Base-by-base conservation (phyloP, 2,797 vertebrate genomes). In the Coilia nasus region DNA sequence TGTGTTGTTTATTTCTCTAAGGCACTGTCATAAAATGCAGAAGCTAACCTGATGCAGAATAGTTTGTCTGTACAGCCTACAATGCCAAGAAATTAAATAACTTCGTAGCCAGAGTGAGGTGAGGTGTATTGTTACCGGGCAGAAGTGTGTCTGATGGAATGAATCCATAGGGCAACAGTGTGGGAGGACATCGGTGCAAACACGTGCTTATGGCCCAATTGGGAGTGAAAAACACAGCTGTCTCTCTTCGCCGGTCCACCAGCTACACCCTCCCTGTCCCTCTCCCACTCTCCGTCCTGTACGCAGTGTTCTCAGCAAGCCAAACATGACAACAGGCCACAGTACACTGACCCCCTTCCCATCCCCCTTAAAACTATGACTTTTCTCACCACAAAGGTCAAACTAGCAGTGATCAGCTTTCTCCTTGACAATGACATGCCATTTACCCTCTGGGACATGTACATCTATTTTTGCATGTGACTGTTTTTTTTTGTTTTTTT, bases 401-500 rank as follows among this genome's bases (percentile, higher is more conserved):
- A 35, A 83, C 62, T 19, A 21, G 23, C 78, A 46, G 60, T 81
- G 60, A 80, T 31, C 44, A 64, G 83, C 78, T 47, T 82, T 35
- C 78, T 47, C 59, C 57, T 41, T 12, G 50, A 25, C 62, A 64
- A 67, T 54, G 3, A 17, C n/a, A 21, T 50, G 11, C 31, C 19
- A 78, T 44, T 56, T 28, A 54, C 25, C 64, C 57, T 67, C 41
- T 9, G 59, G 12, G 56, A 0, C 35, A 78, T 6, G 7, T 10
- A 78, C 71, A 10, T 78, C 71, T 78, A 78, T 78, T 78, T 78
- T 44, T 44, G 67, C 28, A 23, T 83, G 10, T n/a, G 82, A 19
- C 19, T 83, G 60, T 93, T 23, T 87, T 88, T 90, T 91, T 89
- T 19, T 83, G 59, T 93, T 23, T 87, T 88, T 90, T 91, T 89